phyloP scores from a whole-genome alignment of 1,140 invertebrate genomes.

The Trichoplusia ni region DNA sequence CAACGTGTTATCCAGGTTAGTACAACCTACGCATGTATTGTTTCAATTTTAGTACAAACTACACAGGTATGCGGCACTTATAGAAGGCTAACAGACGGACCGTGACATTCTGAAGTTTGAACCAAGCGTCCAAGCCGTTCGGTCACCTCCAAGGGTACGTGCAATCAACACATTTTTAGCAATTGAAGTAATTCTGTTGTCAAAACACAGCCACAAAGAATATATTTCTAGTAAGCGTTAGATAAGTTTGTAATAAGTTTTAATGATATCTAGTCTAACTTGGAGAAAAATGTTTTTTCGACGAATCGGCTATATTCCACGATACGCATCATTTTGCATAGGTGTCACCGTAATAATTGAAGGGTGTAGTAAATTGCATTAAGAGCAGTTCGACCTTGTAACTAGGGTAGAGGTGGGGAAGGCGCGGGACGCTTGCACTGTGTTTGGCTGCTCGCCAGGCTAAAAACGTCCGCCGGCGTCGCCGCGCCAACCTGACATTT shows the following conservation, averaged over 20 bases:
- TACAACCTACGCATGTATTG: slow-evolving; percentile 1
- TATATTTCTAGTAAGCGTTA: too few species aligned
- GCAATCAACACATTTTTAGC: not conserved
- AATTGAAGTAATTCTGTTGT: not conserved
- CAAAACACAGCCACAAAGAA: too few species aligned
- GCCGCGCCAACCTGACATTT: slow-evolving; percentile 77
- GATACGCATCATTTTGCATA: not conserved
- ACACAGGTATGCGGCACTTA: slow-evolving; percentile 3
- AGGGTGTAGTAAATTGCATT: slow-evolving; percentile 34
- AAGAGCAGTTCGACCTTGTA: slow-evolving; percentile 63
- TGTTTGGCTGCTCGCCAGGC: slow-evolving; percentile 69
- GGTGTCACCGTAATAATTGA: not conserved
- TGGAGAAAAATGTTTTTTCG: too few species aligned
- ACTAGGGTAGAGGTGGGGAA: slow-evolving; percentile 47
- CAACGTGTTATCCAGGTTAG: too few species aligned
- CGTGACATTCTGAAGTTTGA: slow-evolving; percentile 58
- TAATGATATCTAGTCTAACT: too few species aligned
- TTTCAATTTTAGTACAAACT: slow-evolving; percentile 5
- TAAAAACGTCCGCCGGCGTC: slow-evolving; percentile 70
- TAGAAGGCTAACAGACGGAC: slow-evolving; percentile 43
- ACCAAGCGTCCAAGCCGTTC: slow-evolving; percentile 33
- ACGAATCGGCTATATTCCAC: too few species aligned
- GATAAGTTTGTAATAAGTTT: too few species aligned
- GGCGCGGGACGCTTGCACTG: slow-evolving; percentile 65
- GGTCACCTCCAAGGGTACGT: slow-evolving; percentile 38